Evolutionary conservation across 2,113 vertebrate species (phyloP).

Genomic region (Guaruba guarouba): DNA sequence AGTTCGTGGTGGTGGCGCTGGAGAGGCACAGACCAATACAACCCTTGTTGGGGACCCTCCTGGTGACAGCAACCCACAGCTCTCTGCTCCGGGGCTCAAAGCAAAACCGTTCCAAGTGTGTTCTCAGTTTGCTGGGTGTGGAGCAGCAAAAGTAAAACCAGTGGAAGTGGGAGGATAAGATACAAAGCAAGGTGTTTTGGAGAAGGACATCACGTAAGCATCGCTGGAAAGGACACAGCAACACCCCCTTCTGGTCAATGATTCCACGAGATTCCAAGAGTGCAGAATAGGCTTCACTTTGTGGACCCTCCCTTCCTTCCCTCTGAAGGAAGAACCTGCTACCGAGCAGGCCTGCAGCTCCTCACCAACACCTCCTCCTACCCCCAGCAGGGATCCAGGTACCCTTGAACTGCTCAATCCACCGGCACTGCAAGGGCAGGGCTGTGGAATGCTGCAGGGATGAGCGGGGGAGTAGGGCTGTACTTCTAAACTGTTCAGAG

Average conservation of each 20-base stretch:
- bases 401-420: not conserved
- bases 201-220: not conserved
- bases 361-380: not conserved
- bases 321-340: not conserved
- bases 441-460: not conserved
- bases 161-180: accelerated
- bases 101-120: not conserved
- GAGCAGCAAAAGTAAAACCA: not conserved
- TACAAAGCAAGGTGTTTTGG: not conserved
- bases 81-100: not conserved
- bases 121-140: not conserved
- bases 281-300: not conserved
- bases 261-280: not conserved
- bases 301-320: not conserved
- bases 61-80: not conserved
- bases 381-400: not conserved
- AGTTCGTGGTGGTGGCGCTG: not conserved
- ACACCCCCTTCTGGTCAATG: not conserved
- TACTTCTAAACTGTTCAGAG: not conserved
- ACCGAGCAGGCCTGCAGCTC: not conserved
- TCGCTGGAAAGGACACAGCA: not conserved
- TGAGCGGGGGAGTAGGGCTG: not conserved
- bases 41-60: not conserved
- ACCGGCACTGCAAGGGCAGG: not conserved
- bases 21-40: not conserved